Evolutionary conservation across 2,113 vertebrate genomes (phyloP).

Genomic region (Antennarius striatus): DNA sequence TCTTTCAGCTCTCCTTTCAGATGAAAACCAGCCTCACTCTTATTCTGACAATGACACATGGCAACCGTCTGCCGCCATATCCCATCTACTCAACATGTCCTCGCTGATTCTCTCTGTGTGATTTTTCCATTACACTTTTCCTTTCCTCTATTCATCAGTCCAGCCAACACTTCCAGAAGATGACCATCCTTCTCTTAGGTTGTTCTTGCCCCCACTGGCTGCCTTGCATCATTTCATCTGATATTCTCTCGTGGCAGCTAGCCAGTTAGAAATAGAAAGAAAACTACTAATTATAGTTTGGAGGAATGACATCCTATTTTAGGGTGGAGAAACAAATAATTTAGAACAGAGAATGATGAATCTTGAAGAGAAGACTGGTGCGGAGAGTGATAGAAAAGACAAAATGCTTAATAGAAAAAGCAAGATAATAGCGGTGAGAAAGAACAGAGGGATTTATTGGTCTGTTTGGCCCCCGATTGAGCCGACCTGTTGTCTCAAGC

Average conservation of each 20-base stretch:
- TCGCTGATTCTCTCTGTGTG: constrained; percentile 34
- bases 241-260: constrained; percentile 29
- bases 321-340: constrained; percentile 26
- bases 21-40: constrained; percentile 35
- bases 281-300: constrained; percentile 31
- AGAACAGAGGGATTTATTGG: constrained; percentile 26
- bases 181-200: constrained; percentile 29
- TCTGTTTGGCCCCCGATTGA: constrained; percentile 11
- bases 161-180: constrained; percentile 45
- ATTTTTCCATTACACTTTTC: constrained; percentile 57
- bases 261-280: constrained; percentile 20
- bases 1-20: constrained; percentile 45
- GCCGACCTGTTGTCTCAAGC: constrained; percentile 6
- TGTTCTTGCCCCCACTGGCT: constrained; percentile 11
- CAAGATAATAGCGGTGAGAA: background rate
- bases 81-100: constrained; percentile 62
- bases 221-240: constrained; percentile 51
- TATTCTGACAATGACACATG: constrained; percentile 63
- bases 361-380: background rate
- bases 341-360: constrained; percentile 10
- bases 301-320: constrained; percentile 15
- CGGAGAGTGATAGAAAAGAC: constrained; percentile 15
- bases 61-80: constrained; percentile 53
- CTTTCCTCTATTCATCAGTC: constrained; percentile 45
- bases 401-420: background rate